Percentiles rank a stretch among this genome's conserved stretches.
phyloP scores from a whole-genome alignment of 2,888 invertebrate species.

The Selenia dentaria region DNA sequence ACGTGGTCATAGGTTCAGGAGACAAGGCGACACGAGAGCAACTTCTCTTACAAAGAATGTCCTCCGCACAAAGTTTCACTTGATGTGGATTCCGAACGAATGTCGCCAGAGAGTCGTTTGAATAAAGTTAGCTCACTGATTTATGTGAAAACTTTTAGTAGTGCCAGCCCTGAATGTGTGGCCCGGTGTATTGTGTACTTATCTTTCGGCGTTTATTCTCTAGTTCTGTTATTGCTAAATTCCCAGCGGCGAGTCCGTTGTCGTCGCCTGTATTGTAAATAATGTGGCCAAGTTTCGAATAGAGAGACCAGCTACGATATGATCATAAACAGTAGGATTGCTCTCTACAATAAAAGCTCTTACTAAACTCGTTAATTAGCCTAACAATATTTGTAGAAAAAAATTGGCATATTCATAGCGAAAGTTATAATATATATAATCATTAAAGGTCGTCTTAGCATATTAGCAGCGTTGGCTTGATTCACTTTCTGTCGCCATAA shows the following conservation, averaged over 20 bases:
- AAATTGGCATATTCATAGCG: too few species aligned
- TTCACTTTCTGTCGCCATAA: too few species aligned
- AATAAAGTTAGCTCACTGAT: constrained; percentile 81
- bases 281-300: constrained; percentile 34
- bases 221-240: constrained; percentile 58
- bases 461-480: too few species aligned
- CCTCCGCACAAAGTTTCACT: constrained; percentile 60
- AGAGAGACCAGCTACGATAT: constrained; percentile 17
- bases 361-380: too few species aligned
- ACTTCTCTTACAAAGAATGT: constrained; percentile 67
- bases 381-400: too few species aligned
- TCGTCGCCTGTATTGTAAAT: constrained; percentile 40
- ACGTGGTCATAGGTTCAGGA: constrained; percentile 45
- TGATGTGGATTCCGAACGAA: constrained; percentile 76
- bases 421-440: too few species aligned
- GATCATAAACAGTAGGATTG: constrained; percentile 1
- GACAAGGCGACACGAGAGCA: constrained; percentile 50
- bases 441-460: too few species aligned
- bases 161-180: constrained; percentile 55
- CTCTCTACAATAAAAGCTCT: not conserved
- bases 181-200: constrained; percentile 65
- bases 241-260: constrained; percentile 53
- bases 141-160: constrained; percentile 77
- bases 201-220: constrained; percentile 60
- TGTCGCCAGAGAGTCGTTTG: constrained; percentile 82